Conservation (phyloP, 2,113 vertebrate species). For the Laticauda laticaudata region DNA sequence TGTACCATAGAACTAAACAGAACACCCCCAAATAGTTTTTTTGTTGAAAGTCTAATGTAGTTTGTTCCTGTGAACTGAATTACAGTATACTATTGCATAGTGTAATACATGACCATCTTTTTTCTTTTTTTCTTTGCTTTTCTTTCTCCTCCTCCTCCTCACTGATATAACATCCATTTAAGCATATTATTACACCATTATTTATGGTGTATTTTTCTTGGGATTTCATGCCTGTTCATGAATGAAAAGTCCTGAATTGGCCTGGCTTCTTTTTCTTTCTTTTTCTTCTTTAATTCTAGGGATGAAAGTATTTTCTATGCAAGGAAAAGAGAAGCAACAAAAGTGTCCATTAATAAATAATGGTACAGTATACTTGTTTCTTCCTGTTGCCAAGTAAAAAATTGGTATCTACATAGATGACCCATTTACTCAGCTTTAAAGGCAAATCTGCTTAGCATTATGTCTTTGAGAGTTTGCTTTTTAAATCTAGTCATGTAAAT, state of each 20-base stretch:
- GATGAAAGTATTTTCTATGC: not conserved
- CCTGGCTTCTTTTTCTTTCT: not conserved
- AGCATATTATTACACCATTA: conserved; percentile 22
- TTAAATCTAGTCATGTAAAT: not conserved
- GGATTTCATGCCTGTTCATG: conserved; percentile 30
- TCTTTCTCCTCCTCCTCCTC: not conserved
- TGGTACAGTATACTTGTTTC: not conserved
- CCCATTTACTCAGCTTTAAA: not conserved
- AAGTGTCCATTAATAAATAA: not conserved
- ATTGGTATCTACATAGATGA: not conserved
- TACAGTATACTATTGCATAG: conserved; percentile 15
- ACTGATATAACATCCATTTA: conserved; percentile 6
- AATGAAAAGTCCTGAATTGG: conserved; percentile 5
- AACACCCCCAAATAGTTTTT: not conserved
- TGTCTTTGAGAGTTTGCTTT: not conserved
- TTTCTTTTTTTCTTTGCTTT: conserved; percentile 5
- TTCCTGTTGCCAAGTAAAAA: not conserved
- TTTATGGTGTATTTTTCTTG: conserved; percentile 2
- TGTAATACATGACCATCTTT: conserved; percentile 31
- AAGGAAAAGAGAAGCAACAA: not conserved
- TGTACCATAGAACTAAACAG: not conserved
- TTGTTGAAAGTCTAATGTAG: not conserved
- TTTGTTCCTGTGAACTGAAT: conserved; percentile 48
- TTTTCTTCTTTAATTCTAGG: not conserved
- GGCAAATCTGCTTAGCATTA: not conserved